Evolutionary conservation across 2,113 vertebrate species (phyloP), one percentile per base, ranked within the genome.

Genomic region (Condylura cristata): DNA sequence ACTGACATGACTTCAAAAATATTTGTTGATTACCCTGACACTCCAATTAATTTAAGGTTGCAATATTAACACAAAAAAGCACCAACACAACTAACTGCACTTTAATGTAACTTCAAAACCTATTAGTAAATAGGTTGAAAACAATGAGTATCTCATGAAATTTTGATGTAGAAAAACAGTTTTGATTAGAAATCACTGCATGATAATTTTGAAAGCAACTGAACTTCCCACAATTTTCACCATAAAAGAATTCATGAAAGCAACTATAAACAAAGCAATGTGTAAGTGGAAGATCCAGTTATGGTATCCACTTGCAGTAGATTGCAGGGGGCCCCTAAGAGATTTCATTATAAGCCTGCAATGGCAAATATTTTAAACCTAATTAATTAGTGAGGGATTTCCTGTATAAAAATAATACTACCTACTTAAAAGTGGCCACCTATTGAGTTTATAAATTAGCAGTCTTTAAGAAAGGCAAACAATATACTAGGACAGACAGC

Each of bases 331-430:
- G 70, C 30, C 75, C 66, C 76, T 90, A 93, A 82, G 14, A 88
- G 68, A 72, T 92, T 93, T 79, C 51, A 90, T 95, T 94, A 63
- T 2, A 88, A 34, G 24, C 51, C 41, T 90, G 79, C n/a, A 58
- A 32, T 63, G 60, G 60, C 56, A 96, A 95, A 95, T 84, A 95
- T 16, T 95, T 60, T 89, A 82, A 96, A 68, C 34, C 28, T 94
- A 92, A 96, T 94, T 97, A 95, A 95, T 95, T 94, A 95, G 80
- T 65, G 83, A 96, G 56, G 56, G 85, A 95, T 91, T 97, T 96
- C 92, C 84, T 83, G 24, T 81, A 87, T 56, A 81, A 96, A 96
- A 96, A 81, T 92, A 97, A 89, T 89, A 84, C 51, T 92, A 88
- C 81, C 51, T 95, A 46, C 30, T 96, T 94, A 86, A 68, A 95